phyloP scores from a whole-genome alignment of 2,797 vertebrate species.

The Argyrosomus regius region DNA sequence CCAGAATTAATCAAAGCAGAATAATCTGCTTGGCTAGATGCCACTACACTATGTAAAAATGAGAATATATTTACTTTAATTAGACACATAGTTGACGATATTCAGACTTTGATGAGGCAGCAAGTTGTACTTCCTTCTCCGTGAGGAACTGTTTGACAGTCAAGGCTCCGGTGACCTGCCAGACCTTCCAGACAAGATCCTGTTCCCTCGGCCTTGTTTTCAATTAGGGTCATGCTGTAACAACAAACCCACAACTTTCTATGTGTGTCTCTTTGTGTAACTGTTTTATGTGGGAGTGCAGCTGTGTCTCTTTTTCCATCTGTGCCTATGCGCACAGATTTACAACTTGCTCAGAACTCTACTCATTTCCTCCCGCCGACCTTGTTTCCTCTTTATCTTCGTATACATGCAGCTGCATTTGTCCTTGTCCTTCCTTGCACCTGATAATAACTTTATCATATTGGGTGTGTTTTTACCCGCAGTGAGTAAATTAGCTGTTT shows the following conservation, averaged over 20 bases:
- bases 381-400: constrained; percentile 52
- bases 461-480: neutral
- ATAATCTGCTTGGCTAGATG: too few relatives aligned
- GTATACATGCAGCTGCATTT: constrained; percentile 11
- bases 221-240: constrained; percentile 76
- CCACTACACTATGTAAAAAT: too few relatives aligned
- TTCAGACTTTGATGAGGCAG: neutral
- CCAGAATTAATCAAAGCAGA: neutral
- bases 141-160: constrained; percentile 19
- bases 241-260: constrained; percentile 70
- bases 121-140: constrained; percentile 3
- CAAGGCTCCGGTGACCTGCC: constrained; percentile 35
- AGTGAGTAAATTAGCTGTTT: neutral
- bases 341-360: constrained; percentile 34
- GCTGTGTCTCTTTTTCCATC: constrained; percentile 58
- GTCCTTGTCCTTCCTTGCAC: constrained; percentile 49
- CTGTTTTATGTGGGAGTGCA: constrained; percentile 42
- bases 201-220: constrained; percentile 76
- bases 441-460: constrained; percentile 36
- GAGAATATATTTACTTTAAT: neutral
- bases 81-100: neutral
- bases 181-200: constrained; percentile 71
- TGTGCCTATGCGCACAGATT: constrained; percentile 18
- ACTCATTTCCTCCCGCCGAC: constrained; percentile 55
- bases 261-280: constrained; percentile 33